These are phyloP conservation scores for Caerostris darwini DNA, from an alignment of 1,140 invertebrate species.

Conservation along the genomic window DNA sequence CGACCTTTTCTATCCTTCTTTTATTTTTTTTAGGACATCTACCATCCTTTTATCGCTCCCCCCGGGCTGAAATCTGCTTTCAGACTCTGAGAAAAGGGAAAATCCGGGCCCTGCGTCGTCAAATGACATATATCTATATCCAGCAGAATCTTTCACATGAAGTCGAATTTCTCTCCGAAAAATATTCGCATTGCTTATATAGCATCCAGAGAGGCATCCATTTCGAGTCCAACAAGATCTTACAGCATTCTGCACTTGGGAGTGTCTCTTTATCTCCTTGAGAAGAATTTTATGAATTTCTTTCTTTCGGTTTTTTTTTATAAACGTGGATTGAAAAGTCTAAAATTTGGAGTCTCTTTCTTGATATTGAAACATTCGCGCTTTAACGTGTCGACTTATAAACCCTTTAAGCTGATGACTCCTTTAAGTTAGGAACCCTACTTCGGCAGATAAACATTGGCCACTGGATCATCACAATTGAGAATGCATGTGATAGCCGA, in stretches of 20 bases:
- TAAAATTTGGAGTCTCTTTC: not conserved
- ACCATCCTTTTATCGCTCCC: conserved; percentile 39
- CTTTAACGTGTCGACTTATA: too few relatives aligned
- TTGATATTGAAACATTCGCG: too few relatives aligned
- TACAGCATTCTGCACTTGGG: conserved; percentile 34
- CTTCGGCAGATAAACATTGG: too few relatives aligned
- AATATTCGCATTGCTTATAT: conserved; percentile 23
- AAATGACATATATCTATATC: conserved; percentile 47
- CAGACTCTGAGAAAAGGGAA: not conserved
- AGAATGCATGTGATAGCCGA: too few relatives aligned
- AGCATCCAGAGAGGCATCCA: not conserved
- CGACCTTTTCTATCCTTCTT: conserved; percentile 1
- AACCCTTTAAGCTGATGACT: too few relatives aligned
- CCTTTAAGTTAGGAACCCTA: too few relatives aligned
- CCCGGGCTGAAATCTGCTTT: conserved; percentile 8
- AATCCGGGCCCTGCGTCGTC: not conserved
- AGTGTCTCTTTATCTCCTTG: conserved; percentile 16
- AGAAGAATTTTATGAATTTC: not conserved
- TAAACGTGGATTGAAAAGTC: not conserved
- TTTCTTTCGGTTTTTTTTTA: not conserved
- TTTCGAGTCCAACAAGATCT: conserved; percentile 24
- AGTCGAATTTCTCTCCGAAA: not conserved
- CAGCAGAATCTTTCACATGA: not conserved
- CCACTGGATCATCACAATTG: too few relatives aligned
- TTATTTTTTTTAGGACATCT: not conserved